These are phyloP conservation scores for Drosophila tropicalis DNA, from an alignment of 1,140 invertebrate species.

Conservation along the genomic window DNA sequence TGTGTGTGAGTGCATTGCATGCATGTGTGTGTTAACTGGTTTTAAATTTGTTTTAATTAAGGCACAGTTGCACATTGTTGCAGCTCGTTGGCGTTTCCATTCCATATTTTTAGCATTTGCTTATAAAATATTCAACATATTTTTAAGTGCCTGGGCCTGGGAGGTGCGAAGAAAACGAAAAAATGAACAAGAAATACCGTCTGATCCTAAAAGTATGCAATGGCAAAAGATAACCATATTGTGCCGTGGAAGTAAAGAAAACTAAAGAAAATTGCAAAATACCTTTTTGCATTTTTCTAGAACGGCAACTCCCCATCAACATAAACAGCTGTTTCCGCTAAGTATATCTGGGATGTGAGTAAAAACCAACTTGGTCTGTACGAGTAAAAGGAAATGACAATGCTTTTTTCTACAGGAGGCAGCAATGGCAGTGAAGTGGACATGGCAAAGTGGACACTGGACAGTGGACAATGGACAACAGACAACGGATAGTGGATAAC, in stretches of 20 bases:
- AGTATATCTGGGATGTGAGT: constrained; percentile 53
- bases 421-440: constrained; percentile 12
- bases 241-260: constrained; percentile 34
- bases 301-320: constrained; percentile 36
- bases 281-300: constrained; percentile 46
- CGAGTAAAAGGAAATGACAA: constrained; percentile 61
- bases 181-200: constrained; percentile 1
- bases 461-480: constrained; percentile 35
- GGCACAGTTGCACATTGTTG: constrained; percentile 61
- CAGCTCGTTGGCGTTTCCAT: constrained; percentile 20
- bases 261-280: constrained; percentile 61
- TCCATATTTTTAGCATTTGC: constrained; percentile 21
- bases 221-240: constrained; percentile 25
- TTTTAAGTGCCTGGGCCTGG: constrained; percentile 71
- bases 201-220: constrained; percentile 73
- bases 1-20: constrained; percentile 25
- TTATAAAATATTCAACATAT: constrained; percentile 72
- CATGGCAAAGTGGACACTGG: constrained; percentile 44
- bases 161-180: constrained; percentile 47
- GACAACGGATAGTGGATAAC: constrained; percentile 30
- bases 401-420: constrained; percentile 32
- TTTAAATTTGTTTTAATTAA: constrained; percentile 81
- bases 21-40: constrained; percentile 70
- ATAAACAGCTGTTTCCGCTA: constrained; percentile 75
- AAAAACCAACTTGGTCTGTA: not conserved